phyloP scores from a whole-genome alignment of 2,888 invertebrate species.

The Amaurobius ferox region DNA sequence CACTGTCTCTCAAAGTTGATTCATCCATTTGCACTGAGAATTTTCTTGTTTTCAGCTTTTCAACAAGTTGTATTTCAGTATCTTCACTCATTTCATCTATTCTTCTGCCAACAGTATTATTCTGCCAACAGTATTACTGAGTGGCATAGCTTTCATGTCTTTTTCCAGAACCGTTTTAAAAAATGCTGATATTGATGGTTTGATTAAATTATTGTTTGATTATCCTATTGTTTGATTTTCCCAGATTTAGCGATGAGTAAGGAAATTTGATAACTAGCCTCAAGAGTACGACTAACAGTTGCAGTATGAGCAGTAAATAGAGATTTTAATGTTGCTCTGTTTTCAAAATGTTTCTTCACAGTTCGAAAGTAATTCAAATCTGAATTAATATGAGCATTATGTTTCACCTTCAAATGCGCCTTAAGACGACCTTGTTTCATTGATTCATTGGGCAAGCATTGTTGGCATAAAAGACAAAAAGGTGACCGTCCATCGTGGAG shows the following conservation, averaged over 20 bases:
- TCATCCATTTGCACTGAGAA: conserved; percentile 51
- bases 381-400: conserved; percentile 22
- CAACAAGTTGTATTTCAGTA: no score
- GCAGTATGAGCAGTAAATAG: conserved; percentile 14
- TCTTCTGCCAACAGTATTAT: no score
- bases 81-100: no score
- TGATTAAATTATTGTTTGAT: conserved; percentile 32
- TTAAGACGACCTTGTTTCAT: conserved; percentile 2
- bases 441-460: conserved; percentile 38
- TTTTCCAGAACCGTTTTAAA: no score
- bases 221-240: conserved; percentile 31
- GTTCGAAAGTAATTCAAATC: conserved; percentile 28
- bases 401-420: neutral
- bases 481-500: conserved; percentile 14
- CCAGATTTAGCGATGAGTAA: no score
- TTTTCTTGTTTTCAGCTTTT: no score
- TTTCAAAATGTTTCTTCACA: conserved; percentile 26
- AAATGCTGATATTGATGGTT: no score
- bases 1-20: conserved; percentile 26
- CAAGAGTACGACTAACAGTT: no score
- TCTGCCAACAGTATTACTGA: conserved; percentile 33
- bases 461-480: conserved; percentile 19
- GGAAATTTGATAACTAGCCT: no score
- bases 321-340: conserved; percentile 20
- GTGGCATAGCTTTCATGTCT: no score